Evolutionary conservation across 2,888 invertebrate genomes (phyloP).

Genomic region (Phyllotreta cruciferae): DNA sequence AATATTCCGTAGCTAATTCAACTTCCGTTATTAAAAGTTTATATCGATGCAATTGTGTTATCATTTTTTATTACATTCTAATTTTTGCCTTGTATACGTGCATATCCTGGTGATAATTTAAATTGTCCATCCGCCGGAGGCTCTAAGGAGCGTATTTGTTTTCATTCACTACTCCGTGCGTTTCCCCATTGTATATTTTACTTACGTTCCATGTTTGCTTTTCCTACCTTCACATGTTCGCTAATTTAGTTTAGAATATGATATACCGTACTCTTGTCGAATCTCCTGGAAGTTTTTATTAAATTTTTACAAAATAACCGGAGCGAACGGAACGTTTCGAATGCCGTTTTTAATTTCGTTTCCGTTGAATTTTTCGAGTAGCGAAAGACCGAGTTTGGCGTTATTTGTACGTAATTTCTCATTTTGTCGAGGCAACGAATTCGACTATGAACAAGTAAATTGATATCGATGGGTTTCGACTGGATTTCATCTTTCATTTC

Average conservation of each 20-base stretch:
- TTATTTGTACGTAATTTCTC: too few relatives aligned
- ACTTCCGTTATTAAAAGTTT: too few relatives aligned
- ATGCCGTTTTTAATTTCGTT: too few relatives aligned
- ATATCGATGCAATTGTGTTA: too few relatives aligned
- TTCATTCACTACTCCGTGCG: conserved; percentile 6
- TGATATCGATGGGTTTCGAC: too few relatives aligned
- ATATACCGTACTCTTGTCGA: neutral
- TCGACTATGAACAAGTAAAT: too few relatives aligned
- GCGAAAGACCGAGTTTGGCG: too few relatives aligned
- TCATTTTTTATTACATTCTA: too few relatives aligned
- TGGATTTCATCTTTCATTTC: too few relatives aligned
- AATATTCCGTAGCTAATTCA: too few relatives aligned
- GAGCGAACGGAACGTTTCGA: neutral
- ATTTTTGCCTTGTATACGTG: neutral
- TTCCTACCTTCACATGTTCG: conserved; percentile 5
- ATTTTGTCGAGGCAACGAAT: too few relatives aligned
- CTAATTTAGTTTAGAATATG: conserved; percentile 16
- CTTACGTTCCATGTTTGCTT: conserved; percentile 9
- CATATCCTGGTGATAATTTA: neutral
- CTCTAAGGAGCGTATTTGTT: conserved; percentile 3
- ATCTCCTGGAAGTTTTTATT: conserved; percentile 4
- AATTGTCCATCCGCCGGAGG: conserved; percentile 2
- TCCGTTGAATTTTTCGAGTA: too few relatives aligned
- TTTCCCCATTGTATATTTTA: conserved; percentile 8
- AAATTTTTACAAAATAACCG: conserved; percentile 3